These are phyloP conservation scores for Cephus nigrinus DNA, from an alignment of 2,888 invertebrate species.

Conservation along the genomic window DNA sequence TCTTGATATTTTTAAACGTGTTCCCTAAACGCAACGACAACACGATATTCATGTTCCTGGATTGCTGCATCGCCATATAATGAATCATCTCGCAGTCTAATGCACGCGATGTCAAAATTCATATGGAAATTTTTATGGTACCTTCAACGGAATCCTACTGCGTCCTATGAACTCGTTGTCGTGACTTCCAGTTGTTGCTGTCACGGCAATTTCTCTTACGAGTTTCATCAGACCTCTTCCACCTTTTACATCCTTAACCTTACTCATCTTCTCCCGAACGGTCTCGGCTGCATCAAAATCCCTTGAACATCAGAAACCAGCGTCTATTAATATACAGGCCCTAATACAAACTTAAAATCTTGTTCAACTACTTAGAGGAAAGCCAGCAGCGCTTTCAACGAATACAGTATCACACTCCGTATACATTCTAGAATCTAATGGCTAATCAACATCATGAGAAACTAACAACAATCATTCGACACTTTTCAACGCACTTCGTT, in stretches of 20 bases:
- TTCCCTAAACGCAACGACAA: not conserved
- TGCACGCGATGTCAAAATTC: not conserved
- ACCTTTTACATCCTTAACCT: slow-evolving; percentile 87
- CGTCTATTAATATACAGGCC: not conserved
- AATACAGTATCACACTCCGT: no score
- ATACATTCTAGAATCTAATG: no score
- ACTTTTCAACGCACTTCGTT: not conserved
- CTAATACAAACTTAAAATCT: slow-evolving; percentile 5
- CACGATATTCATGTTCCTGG: not conserved
- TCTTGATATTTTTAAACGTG: not conserved
- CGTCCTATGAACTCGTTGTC: slow-evolving; percentile 96
- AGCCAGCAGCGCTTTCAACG: slow-evolving; percentile 11
- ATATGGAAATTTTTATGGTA: slow-evolving; percentile 56
- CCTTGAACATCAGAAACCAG: slow-evolving; percentile 65
- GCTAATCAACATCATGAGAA: no score
- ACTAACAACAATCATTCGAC: no score
- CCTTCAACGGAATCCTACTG: slow-evolving; percentile 85
- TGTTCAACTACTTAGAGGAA: slow-evolving; percentile 27
- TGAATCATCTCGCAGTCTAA: not conserved
- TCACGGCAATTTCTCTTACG: slow-evolving; percentile 91
- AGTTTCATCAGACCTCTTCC: slow-evolving; percentile 85
- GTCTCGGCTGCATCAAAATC: slow-evolving; percentile 93
- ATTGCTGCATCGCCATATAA: not conserved
- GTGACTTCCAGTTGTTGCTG: slow-evolving; percentile 93
- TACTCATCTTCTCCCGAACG: slow-evolving; percentile 87